Base-by-base conservation (phyloP, 2,113 vertebrate genomes). In the Plectropomus leopardus region DNA sequence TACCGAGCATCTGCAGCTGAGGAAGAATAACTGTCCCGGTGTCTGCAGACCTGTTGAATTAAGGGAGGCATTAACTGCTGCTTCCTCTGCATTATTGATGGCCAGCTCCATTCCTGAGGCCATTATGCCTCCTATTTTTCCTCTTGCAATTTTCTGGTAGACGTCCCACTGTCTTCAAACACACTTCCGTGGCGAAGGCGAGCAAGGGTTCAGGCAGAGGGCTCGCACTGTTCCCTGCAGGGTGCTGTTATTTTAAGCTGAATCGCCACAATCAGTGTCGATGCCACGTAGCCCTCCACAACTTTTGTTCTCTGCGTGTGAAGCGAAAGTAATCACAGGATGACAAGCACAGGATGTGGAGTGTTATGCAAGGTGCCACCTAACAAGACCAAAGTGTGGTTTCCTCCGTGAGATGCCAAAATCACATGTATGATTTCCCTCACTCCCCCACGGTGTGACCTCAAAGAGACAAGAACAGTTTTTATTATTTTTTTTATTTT, bases 11-110 rank as follows among this genome's bases (percentile, higher is more conserved):
- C 86, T 83, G 76, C 82, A 71, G 78, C 83, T n/a, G 72, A 70
- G 79, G 81, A 90, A 88, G 78, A 89, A 84, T 84, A 91, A 92
- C 87, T 76, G 89, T 81, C 83, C 74, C 51, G 45, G 63, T 61
- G 84, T 93, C 88, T 88, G 83, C 82, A 80, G 89, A 94, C 93
- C 92, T 95, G 94, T 94, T 94, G 93, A 91, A 93, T 93, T 93
- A 92, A 93, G 87, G 86, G 84, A 83, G 85, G 86, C 91, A 94
- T 93, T 94, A 92, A 90, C 86, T 80, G 90, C 89, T 79, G 87
- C 83, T 83, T 88, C 71, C 70, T 70, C 86, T 95, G 90, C 92
- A 95, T 94, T 93, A 95, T 94, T 94, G 85, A 95, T 94, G 73
- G 79, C 63, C 51, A 11, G 76, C 78, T 92, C 82, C 86, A 68